Evolutionary conservation across 1,140 invertebrate genomes (phyloP).

Genomic region (Hyphantria cunea): DNA sequence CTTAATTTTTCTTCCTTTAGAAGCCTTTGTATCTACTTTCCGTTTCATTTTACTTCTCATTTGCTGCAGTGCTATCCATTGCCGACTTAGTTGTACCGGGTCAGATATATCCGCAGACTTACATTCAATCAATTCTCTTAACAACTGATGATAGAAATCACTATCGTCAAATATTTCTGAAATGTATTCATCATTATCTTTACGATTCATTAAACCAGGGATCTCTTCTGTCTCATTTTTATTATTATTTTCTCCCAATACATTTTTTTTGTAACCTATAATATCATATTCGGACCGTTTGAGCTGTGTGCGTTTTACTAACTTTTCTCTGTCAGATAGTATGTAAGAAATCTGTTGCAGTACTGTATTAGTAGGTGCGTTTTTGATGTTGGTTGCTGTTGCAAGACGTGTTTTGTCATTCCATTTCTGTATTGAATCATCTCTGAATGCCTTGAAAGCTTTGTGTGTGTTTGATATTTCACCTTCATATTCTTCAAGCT

Average conservation of each 20-base stretch:
- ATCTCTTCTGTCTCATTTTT: conserved; percentile 49
- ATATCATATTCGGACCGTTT: conserved; percentile 89
- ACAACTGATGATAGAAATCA: conserved; percentile 97
- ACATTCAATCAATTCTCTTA: conserved; percentile 95
- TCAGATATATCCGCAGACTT: conserved; percentile 92
- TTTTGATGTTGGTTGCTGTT: conserved; percentile 84
- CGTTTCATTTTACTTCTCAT: conserved; percentile 94
- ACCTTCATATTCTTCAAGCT: conserved; percentile 84
- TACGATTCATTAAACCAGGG: conserved; percentile 56
- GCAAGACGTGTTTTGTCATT: conserved; percentile 93
- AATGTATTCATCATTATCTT: conserved; percentile 86
- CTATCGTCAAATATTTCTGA: conserved; percentile 97
- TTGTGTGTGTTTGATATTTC: conserved; percentile 85
- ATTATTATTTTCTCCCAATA: conserved; percentile 53
- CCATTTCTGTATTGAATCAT: conserved; percentile 94
- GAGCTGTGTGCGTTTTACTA: conserved; percentile 91
- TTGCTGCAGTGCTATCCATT: conserved; percentile 96
- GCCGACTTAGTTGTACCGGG: conserved; percentile 89
- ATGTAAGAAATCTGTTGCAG: conserved; percentile 94
- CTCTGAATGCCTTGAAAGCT: conserved; percentile 87
- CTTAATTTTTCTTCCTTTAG: conserved; percentile 94
- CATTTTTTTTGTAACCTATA: conserved; percentile 82
- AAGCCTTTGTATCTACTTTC: conserved; percentile 94
- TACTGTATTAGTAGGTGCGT: conserved; percentile 86
- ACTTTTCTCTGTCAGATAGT: conserved; percentile 88